phyloP scores from a whole-genome alignment of 2,888 invertebrate species.

The Oeneis ivallda region DNA sequence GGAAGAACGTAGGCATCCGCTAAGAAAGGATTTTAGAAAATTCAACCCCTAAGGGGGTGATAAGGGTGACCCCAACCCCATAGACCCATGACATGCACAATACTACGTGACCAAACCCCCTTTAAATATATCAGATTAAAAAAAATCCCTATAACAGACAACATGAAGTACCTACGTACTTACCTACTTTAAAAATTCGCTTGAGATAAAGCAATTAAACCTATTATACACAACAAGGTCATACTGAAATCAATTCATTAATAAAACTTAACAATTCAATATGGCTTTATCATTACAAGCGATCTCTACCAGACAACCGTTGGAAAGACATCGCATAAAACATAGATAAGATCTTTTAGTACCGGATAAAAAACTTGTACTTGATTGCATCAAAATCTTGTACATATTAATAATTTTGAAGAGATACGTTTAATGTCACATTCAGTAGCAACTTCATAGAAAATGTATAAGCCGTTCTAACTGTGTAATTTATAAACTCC shows the following conservation, averaged over 20 bases:
- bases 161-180: neutral
- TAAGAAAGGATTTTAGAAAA: too few relatives aligned
- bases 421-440: neutral
- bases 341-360: slow-evolving; percentile 6
- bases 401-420: neutral
- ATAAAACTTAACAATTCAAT: slow-evolving; percentile 14
- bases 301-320: slow-evolving; percentile 7
- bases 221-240: slow-evolving; percentile 5
- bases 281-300: neutral
- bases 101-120: too few relatives aligned
- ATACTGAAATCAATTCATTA: slow-evolving; percentile 14
- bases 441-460: neutral
- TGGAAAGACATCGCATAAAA: slow-evolving; percentile 13
- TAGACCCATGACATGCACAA: too few relatives aligned
- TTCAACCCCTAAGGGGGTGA: too few relatives aligned
- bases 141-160: too few relatives aligned
- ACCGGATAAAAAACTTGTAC: slow-evolving; percentile 11
- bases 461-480: too few relatives aligned
- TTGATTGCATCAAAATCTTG: neutral
- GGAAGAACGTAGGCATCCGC: too few relatives aligned
- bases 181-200: neutral
- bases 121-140: too few relatives aligned
- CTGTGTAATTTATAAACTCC: too few relatives aligned
- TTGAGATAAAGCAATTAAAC: neutral
- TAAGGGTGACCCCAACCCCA: too few relatives aligned